These are phyloP conservation scores for Notolabrus celidotus DNA, from an alignment of 2,797 vertebrate species.

Conservation along the genomic window DNA sequence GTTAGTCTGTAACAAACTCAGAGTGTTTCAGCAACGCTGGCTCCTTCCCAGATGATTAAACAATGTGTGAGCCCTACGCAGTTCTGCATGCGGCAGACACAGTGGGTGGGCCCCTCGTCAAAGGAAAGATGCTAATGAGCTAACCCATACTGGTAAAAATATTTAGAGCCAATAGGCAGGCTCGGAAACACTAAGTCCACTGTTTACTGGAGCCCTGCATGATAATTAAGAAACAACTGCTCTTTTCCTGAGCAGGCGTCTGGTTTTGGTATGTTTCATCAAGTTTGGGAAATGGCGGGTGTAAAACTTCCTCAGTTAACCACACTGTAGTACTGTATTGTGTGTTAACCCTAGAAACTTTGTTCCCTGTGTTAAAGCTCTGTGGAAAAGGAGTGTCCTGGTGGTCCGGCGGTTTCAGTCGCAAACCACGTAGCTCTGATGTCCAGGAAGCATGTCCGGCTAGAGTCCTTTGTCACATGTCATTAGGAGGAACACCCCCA, in stretches of 20 bases:
- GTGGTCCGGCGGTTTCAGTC: constrained; percentile 66
- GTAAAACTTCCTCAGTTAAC: constrained; percentile 72
- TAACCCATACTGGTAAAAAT: constrained; percentile 71
- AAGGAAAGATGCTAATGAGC: constrained; percentile 78
- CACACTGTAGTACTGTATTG: constrained; percentile 65
- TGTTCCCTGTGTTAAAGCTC: constrained; percentile 39
- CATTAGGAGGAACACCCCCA: constrained; percentile 17
- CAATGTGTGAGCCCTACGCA: constrained; percentile 63
- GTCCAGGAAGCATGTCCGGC: constrained; percentile 32
- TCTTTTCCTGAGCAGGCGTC: constrained; percentile 72
- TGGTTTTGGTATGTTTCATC: constrained; percentile 74
- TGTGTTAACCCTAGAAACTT: constrained; percentile 43
- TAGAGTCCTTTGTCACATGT: constrained; percentile 44
- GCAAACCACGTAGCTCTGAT: constrained; percentile 41
- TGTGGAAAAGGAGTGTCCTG: constrained; percentile 35
- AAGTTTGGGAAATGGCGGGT: constrained; percentile 72
- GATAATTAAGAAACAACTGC: constrained; percentile 74
- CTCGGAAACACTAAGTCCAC: constrained; percentile 74
- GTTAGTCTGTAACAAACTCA: constrained; percentile 57
- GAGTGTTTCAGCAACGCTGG: constrained; percentile 65
- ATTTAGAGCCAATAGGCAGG: constrained; percentile 64
- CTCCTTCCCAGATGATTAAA: constrained; percentile 75
- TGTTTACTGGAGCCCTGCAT: constrained; percentile 74
- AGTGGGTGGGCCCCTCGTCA: constrained; percentile 82
- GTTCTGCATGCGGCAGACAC: constrained; percentile 60